Evolutionary conservation across 1,140 invertebrate species (phyloP).

Genomic region (Vanessa atalanta): DNA sequence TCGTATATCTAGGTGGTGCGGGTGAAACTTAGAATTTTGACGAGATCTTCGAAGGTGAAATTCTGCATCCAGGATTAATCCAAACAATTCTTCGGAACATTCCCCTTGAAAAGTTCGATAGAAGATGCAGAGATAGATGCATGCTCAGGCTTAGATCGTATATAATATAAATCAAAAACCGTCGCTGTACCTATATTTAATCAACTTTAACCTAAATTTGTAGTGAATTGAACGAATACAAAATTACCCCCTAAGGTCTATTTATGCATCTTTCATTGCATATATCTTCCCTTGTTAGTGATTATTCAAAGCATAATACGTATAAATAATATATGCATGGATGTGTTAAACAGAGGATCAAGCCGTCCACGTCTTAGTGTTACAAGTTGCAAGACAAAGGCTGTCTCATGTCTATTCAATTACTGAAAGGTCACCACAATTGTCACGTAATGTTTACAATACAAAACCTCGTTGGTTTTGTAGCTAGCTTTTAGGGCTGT

Average conservation of each 20-base stretch:
- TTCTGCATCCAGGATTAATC: too few relatives aligned
- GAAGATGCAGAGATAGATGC: too few relatives aligned
- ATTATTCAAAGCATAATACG: constrained; percentile 6
- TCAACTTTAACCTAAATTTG: too few relatives aligned
- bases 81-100: too few relatives aligned
- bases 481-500: too few relatives aligned
- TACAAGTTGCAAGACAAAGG: constrained; percentile 56
- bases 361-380: constrained; percentile 44
- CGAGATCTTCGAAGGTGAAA: too few relatives aligned
- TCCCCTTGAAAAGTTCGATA: too few relatives aligned
- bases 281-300: neutral
- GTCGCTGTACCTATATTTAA: too few relatives aligned
- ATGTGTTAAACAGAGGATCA: constrained; percentile 19
- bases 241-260: neutral
- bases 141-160: too few relatives aligned
- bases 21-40: too few relatives aligned
- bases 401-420: constrained; percentile 65
- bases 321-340: constrained; percentile 21
- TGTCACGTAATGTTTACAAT: constrained; percentile 36
- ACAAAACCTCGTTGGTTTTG: neutral
- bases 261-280: neutral
- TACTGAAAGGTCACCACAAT: constrained; percentile 52
- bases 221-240: neutral
- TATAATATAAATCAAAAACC: too few relatives aligned
- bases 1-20: too few relatives aligned